Evolutionary conservation across 2,797 vertebrate species (phyloP), one percentile per base, ranked within the genome.

Genomic region (Halcyon leucocephala): DNA sequence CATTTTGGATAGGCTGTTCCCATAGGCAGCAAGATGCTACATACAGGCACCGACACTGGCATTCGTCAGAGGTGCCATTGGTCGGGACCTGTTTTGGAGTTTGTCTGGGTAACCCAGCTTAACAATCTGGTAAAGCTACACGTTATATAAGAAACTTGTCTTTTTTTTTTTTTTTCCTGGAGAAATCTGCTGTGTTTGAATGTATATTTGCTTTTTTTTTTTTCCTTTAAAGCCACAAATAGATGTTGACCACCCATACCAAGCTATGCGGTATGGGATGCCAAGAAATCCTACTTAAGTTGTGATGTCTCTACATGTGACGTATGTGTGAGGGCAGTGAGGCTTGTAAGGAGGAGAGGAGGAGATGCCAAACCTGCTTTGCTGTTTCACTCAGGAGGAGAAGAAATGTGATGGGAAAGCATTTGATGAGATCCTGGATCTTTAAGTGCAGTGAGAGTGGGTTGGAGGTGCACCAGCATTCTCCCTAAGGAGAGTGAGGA

Each of bases 231-330:
- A 84, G 31, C 39, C 1, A 2, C 8, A 62, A 73, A 88, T 0
- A 4, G 25, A 64, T 0, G 0, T 55, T 97, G 88, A 60, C 85
- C 87, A 91, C 77, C 85, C 91, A 94, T 64, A 64, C 42, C 78
- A 82, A 94, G 35, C 86, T 72, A 79, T 15, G 10, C 14, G 60
- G 44, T 24, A 21, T 10, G 4, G 44, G 35, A 64, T 61, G 87
- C 77, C 91, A 95, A 95, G 73, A 94, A 94, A 94, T 67, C 73
- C 70, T 58, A 19, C 62, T 83, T 41, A 74, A 55, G 20, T 55
- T 90, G 83, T 89, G 89, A 51, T 82, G 31, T 70, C 89, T 48
- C 61, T 78, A 10, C 33, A 19, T 54, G 65, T 54, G 76, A 89
- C 86, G 72, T 54, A 57, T 69, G 55, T 44, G 70, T 57, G 82